Percentiles rank a stretch among this genome's conserved stretches.
Evolutionary conservation across 64 coral and sea anemone genomes (phyloP).

Genomic region (Platygyra sinensis): DNA sequence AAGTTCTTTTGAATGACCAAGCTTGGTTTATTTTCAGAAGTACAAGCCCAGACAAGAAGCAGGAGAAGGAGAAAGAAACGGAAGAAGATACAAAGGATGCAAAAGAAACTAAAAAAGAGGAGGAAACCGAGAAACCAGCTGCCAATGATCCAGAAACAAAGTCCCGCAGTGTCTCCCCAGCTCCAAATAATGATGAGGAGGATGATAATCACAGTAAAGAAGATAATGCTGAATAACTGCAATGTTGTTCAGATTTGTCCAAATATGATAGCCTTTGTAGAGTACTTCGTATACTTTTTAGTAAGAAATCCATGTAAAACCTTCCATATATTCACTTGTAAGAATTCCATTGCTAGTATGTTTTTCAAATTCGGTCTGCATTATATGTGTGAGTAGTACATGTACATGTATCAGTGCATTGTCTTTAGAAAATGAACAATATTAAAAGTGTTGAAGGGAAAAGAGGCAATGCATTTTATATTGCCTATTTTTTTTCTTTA

Average conservation of each 20-base stretch:
- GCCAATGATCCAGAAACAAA: not conserved
- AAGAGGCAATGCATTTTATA: no score
- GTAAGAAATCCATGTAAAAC: not conserved
- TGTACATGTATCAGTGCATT: no score
- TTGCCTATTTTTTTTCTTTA: no score
- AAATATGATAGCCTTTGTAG: not conserved
- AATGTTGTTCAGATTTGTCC: not conserved
- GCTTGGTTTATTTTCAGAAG: conserved; percentile 8
- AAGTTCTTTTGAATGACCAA: not conserved
- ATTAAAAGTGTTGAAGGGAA: no score
- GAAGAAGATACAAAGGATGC: not conserved
- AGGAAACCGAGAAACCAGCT: not conserved
- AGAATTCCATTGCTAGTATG: no score
- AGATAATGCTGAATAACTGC: conserved; percentile 10
- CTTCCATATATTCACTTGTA: no score
- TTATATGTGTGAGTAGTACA: no score
- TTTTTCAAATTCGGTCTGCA: no score
- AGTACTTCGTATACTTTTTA: not conserved
- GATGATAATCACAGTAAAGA: not conserved
- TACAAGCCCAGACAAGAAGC: conserved; percentile 13
- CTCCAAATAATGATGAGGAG: not conserved
- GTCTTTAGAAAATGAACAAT: no score
- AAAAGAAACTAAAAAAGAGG: not conserved
- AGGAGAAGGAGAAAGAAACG: not conserved
- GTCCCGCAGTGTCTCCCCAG: conserved; percentile 28